Percentiles rank a stretch among this genome's conserved stretches.
Evolutionary conservation across 2,113 vertebrate genomes (phyloP).

Genomic region (Aegotheles bennettii): DNA sequence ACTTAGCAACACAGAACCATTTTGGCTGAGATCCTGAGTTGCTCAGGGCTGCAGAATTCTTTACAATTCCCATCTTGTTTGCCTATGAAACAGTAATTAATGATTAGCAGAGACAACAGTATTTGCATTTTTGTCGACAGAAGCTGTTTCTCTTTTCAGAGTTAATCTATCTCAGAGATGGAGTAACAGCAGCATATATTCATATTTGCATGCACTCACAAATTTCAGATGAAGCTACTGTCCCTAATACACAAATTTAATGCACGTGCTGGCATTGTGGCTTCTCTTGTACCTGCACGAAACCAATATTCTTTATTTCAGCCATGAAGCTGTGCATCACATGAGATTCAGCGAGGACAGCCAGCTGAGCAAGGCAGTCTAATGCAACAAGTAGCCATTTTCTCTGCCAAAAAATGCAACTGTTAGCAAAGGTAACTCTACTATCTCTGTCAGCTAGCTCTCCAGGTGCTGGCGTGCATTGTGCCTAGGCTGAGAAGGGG

Average conservation of each 20-base stretch:
- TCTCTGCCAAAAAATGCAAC: not conserved
- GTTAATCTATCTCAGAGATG: constrained; percentile 24
- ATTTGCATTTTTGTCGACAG: constrained; percentile 11
- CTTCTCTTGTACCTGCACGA: not conserved
- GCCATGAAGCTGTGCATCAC: not conserved
- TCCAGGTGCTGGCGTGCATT: not conserved
- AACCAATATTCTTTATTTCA: not conserved
- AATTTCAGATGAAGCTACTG: not conserved
- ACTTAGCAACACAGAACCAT: constrained; percentile 14
- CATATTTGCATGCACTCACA: not conserved
- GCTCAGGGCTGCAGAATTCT: constrained; percentile 40
- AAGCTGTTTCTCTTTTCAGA: constrained; percentile 8
- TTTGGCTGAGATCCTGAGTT: constrained; percentile 17
- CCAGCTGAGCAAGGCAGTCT: not conserved
- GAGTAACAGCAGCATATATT: not conserved
- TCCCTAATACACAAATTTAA: not conserved
- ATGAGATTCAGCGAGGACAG: not conserved
- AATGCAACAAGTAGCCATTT: not conserved
- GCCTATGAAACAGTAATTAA: constrained; percentile 43
- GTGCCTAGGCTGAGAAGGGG: not conserved
- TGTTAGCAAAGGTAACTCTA: not conserved
- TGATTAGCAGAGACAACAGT: constrained; percentile 34
- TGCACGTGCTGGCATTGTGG: not conserved
- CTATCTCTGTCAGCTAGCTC: not conserved
- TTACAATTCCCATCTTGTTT: constrained; percentile 24